These are phyloP conservation scores for Pavo muticus DNA, from an alignment of 2,113 vertebrate genomes.

Conservation along the genomic window DNA sequence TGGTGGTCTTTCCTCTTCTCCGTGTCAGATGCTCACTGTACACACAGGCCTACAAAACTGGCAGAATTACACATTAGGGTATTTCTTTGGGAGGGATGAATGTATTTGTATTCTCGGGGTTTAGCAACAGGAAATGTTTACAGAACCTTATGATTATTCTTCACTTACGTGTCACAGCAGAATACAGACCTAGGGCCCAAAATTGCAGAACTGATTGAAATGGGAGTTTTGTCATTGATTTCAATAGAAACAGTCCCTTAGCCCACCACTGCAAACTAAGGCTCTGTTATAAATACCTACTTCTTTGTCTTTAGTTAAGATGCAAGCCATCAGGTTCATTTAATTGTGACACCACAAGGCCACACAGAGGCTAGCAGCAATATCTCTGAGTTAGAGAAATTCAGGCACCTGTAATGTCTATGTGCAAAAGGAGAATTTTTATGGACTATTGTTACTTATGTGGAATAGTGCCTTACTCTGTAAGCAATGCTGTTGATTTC, in stretches of 20 bases:
- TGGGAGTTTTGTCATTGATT: conserved; percentile 59
- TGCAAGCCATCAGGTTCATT: conserved; percentile 46
- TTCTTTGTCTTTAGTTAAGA: conserved; percentile 21
- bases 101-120: conserved; percentile 7
- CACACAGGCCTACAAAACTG: conserved; percentile 16
- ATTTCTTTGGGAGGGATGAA: conserved; percentile 5
- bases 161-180: not conserved
- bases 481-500: conserved; percentile 34
- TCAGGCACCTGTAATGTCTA: conserved; percentile 58
- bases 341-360: conserved; percentile 42
- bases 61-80: not conserved
- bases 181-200: not conserved
- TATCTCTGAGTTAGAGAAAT: conserved; percentile 53
- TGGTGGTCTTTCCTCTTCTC: not conserved
- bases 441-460: not conserved
- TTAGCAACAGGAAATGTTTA: conserved; percentile 48
- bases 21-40: not conserved
- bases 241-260: conserved; percentile 6
- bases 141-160: conserved; percentile 46
- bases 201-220: not conserved
- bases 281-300: not conserved
- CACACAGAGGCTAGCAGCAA: conserved; percentile 33
- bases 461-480: conserved; percentile 61
- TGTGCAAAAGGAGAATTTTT: conserved; percentile 47
- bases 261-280: not conserved